A percentile compares a stretch with the other conserved stretches of the same genome.
Evolutionary conservation across 2,888 invertebrate species (phyloP).

Genomic region (Pinctada fucata): DNA sequence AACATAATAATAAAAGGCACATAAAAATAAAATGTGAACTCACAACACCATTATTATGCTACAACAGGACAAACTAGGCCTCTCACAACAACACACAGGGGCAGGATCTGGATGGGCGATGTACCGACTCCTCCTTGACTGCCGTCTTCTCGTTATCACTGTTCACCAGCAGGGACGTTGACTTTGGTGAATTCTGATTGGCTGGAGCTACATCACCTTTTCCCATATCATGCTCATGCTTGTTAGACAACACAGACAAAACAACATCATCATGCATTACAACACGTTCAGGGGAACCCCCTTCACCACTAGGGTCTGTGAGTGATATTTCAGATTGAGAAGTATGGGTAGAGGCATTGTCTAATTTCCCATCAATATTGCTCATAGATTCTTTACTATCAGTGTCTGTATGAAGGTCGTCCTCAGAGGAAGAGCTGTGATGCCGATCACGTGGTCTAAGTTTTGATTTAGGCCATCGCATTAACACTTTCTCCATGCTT

Average conservation of each 20-base stretch:
- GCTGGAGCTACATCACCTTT: not conserved
- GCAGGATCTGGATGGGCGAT: conserved; percentile 1
- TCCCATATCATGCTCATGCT: conserved; percentile 48
- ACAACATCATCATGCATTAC: conserved; percentile 36
- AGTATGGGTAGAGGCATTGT: conserved; percentile 25
- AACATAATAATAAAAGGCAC: not conserved
- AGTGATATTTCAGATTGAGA: conserved; percentile 32
- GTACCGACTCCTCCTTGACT: not conserved
- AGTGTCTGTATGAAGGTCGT: conserved; percentile 44
- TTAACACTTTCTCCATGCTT: conserved; percentile 66
- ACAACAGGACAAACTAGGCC: conserved; percentile 40
- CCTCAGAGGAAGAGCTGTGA: conserved; percentile 72
- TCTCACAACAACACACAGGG: conserved; percentile 48
- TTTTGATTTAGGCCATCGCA: conserved; percentile 56
- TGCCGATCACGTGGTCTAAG: conserved; percentile 57
- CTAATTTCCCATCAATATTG: not conserved
- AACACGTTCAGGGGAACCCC: conserved; percentile 6
- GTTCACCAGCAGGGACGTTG: conserved; percentile 15
- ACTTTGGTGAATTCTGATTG: not conserved
- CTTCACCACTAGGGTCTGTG: conserved; percentile 31
- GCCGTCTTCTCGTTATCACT: conserved; percentile 14
- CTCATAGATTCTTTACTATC: conserved; percentile 26
- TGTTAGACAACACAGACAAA: conserved; percentile 21
- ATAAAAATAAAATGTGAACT: conserved; percentile 45
- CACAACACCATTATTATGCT: conserved; percentile 44